Base-by-base conservation (phyloP, 2,113 vertebrate species). In the Dermatemys mawii region DNA sequence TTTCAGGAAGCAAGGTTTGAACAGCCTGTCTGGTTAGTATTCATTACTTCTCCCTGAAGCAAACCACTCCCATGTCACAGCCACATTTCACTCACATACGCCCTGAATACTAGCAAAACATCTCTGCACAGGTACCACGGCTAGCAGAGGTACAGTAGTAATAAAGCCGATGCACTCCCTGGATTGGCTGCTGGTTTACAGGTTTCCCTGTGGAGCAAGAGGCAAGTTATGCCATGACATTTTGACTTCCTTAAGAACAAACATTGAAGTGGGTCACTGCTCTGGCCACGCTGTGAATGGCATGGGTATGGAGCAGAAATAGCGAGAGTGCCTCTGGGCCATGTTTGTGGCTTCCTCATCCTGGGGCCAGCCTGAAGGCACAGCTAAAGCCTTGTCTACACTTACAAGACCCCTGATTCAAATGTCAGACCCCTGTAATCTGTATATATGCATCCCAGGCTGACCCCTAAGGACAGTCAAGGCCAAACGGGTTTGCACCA, bases 1-100 rank as follows among this genome's bases (percentile, higher is more conserved):
- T 79, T 79, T 81, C 76, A 84, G 44, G 70, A 83, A 88, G 1
- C 35, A 85, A 96, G 53, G 32, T 94, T 93, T 92, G 90, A 96
- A 94, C 86, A 96, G 29, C 48, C 21, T 73, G 24, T 32, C 27
- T 13, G 32, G 5, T 2, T 78, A 38, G 57, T 46, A 57, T 48
- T 50, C 75, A 76, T 35, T 32, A 70, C 8, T 19, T 19, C 35
- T 79, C 82, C 90, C 75, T 79, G 84, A 57, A 6, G 49, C 26
- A 63, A 32, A 57, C 86, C 89, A 88, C 90, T 95, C 89, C 78
- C 87, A 81, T 89, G 85, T 78, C 81, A 51, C 12, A 93, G 8
- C 22, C 89, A 60, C 48, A 2, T 17, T 85, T 51, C 35, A 5
- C 4, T 86, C n/a, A n/a, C n/a, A n/a, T n/a, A n/a, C n/a, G 29